Conservation (phyloP, 92 coral and sea anemone species). For the Anthopleura xanthogrammica region DNA sequence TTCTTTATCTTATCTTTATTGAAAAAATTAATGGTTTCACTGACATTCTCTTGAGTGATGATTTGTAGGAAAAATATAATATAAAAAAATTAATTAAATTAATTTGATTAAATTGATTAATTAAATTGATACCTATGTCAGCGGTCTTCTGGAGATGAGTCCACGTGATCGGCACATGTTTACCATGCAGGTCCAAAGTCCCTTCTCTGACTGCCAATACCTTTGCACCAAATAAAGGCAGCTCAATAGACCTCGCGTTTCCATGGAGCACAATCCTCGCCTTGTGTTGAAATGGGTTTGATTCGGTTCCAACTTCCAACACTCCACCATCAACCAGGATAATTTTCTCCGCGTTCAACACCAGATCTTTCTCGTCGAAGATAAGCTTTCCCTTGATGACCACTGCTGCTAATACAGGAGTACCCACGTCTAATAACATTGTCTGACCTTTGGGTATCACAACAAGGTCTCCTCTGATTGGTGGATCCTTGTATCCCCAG, state of each 20-base stretch:
- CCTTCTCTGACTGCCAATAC: constrained; percentile 89
- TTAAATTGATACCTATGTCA: constrained; percentile 56
- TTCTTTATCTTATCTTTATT: background rate
- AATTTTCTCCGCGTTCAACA: constrained; percentile 76
- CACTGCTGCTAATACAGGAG: constrained; percentile 63
- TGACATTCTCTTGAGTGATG: background rate
- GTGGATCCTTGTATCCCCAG: constrained; percentile 82
- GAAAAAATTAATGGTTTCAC: background rate
- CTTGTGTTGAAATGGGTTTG: constrained; percentile 73
- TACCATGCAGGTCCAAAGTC: constrained; percentile 84
- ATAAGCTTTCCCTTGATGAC: constrained; percentile 79
- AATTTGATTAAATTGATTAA: too few species aligned
- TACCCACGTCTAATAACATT: constrained; percentile 71
- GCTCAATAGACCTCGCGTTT: constrained; percentile 43
- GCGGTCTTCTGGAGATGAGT: constrained; percentile 77
- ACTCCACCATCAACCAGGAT: constrained; percentile 79
- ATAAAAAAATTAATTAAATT: too few species aligned
- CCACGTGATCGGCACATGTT: constrained; percentile 84
- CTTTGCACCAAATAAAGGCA: constrained; percentile 92
- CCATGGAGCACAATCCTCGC: constrained; percentile 88
- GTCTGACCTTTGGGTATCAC: constrained; percentile 73
- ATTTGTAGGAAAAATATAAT: too few species aligned
- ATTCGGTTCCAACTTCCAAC: constrained; percentile 70
- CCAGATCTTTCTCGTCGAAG: constrained; percentile 85
- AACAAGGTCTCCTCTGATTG: constrained; percentile 76